A percentile compares a stretch with the other conserved stretches of the same genome.
Evolutionary conservation across 2,113 vertebrate species (phyloP).

Genomic region (Rhineura floridana): DNA sequence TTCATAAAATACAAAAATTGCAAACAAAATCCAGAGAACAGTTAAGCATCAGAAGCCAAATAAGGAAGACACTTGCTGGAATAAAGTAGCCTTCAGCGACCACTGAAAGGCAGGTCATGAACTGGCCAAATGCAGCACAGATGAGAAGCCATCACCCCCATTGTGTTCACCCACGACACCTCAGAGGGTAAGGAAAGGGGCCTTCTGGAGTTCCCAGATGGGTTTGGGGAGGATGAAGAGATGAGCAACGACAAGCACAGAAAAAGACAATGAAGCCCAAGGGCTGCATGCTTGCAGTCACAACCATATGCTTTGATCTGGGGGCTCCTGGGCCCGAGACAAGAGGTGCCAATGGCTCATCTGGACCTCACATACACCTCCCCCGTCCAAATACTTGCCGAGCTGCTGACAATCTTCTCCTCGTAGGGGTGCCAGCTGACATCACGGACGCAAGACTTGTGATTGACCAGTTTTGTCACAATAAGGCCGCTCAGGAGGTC

Average conservation of each 20-base stretch:
- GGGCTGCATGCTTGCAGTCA: too few relatives aligned
- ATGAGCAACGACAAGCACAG: not conserved
- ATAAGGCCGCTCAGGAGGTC: conserved; percentile 86
- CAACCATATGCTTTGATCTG: not conserved
- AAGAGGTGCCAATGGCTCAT: not conserved
- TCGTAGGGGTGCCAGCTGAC: conserved; percentile 92
- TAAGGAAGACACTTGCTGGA: too few relatives aligned
- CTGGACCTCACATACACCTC: not conserved
- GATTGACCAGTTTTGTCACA: conserved; percentile 82
- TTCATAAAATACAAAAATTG: too few relatives aligned
- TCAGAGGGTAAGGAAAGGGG: not conserved
- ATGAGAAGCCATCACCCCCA: too few relatives aligned
- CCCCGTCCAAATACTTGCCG: conserved; percentile 75
- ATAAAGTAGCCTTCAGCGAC: too few relatives aligned
- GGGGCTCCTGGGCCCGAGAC: not conserved
- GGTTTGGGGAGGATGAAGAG: not conserved
- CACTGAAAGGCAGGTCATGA: too few relatives aligned
- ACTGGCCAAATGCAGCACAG: not conserved
- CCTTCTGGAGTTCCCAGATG: not conserved
- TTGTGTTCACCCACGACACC: not conserved
- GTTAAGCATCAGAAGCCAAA: too few relatives aligned
- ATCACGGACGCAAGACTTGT: conserved; percentile 90
- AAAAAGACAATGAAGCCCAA: not conserved
- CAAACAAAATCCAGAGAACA: too few relatives aligned
- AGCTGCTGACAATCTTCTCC: conserved; percentile 90